phyloP scores from a whole-genome alignment of 2,113 vertebrate genomes.

The Fregetta grallaria region DNA sequence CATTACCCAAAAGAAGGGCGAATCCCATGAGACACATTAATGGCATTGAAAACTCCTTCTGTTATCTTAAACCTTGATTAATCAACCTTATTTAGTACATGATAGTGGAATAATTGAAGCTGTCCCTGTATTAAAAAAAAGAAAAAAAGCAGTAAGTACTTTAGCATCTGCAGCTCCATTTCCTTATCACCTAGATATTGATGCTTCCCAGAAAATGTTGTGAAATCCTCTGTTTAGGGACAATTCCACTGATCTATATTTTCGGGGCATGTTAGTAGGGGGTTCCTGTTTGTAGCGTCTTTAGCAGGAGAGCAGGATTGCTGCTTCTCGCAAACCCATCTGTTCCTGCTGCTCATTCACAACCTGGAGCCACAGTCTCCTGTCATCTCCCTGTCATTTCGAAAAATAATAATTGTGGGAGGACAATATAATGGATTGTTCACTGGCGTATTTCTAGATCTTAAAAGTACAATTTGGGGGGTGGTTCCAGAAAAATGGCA shows the following conservation, averaged over 20 bases:
- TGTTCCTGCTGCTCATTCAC: conserved; percentile 52
- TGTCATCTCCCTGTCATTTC: conserved; percentile 5
- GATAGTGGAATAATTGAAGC: conserved; percentile 29
- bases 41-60: conserved; percentile 29
- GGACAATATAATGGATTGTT: conserved; percentile 28
- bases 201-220: conserved; percentile 1
- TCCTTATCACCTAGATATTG: background rate
- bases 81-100: conserved; percentile 28
- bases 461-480: conserved; percentile 1
- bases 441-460: background rate
- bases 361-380: conserved; percentile 40
- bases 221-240: background rate
- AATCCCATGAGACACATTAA: conserved; percentile 15
- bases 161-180: background rate
- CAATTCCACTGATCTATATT: conserved; percentile 16
- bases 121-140: background rate
- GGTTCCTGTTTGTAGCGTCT: background rate
- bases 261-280: background rate
- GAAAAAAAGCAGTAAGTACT: background rate
- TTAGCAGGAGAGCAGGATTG: conserved; percentile 9
- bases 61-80: conserved; percentile 47
- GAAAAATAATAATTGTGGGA: conserved; percentile 9
- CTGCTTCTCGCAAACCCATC: conserved; percentile 23
- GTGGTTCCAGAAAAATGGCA: background rate
- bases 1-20: conserved; percentile 32